Percentiles rank a stretch among this genome's conserved stretches.
Conservation (phyloP, 2,888 invertebrate genomes). For the Hemithea aestivaria region DNA sequence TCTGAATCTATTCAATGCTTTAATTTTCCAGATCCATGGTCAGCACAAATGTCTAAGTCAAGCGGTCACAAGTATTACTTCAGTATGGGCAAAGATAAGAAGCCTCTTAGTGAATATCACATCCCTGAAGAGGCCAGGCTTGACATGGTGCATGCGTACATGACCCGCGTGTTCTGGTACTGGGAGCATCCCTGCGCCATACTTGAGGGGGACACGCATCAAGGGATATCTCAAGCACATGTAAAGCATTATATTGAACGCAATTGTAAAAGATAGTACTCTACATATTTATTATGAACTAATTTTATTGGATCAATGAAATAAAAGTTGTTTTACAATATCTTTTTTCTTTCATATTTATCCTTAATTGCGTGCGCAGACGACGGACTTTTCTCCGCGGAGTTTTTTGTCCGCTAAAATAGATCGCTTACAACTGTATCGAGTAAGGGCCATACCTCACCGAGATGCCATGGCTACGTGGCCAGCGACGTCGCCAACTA, state of each 20-base stretch:
- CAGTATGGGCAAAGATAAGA: constrained; percentile 45
- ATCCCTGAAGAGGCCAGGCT: constrained; percentile 53
- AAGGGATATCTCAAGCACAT: constrained; percentile 44
- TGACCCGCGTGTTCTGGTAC: constrained; percentile 55
- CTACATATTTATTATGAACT: neutral
- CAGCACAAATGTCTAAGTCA: constrained; percentile 61
- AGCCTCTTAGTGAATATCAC: constrained; percentile 51
- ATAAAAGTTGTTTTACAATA: constrained; percentile 10
- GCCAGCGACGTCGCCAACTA: no score
- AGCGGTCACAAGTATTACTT: constrained; percentile 60
- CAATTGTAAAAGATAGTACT: constrained; percentile 25
- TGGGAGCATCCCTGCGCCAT: constrained; percentile 59
- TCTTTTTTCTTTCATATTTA: neutral
- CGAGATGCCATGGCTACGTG: no score
- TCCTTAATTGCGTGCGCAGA: neutral
- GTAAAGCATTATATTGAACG: constrained; percentile 51
- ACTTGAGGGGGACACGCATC: constrained; percentile 44
- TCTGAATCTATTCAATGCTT: no score
- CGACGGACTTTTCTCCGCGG: no score
- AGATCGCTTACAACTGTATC: no score
- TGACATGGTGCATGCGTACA: constrained; percentile 52
- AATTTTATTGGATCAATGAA: constrained; percentile 13
- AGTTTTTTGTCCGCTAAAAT: no score
- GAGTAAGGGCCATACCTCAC: no score
- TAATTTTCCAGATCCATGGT: constrained; percentile 74